Conservation (phyloP, 1,140 invertebrate genomes). For the Geopemphigus sp. region DNA sequence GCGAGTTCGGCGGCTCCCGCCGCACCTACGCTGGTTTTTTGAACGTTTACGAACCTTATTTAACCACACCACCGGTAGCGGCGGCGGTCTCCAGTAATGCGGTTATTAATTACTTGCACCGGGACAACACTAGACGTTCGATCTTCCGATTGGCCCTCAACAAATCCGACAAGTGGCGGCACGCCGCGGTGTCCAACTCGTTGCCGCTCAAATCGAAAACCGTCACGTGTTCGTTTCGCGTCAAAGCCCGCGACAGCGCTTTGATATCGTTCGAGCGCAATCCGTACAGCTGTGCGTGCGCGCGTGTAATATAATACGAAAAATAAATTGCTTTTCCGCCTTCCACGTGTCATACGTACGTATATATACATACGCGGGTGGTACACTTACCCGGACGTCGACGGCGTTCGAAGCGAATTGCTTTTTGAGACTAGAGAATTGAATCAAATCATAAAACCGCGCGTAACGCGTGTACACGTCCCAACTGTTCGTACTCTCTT, state of each 20-base stretch:
- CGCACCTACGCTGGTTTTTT: no score
- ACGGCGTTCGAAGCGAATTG: neutral
- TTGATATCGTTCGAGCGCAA: neutral
- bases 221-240: neutral
- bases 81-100: no score
- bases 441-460: neutral
- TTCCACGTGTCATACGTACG: neutral
- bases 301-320: neutral
- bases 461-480: neutral
- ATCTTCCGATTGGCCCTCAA: neutral
- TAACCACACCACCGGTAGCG: no score
- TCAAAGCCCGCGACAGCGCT: neutral
- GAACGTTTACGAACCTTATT: no score
- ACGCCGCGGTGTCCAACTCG: neutral
- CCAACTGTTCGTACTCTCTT: neutral
- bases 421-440: neutral
- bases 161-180: neutral
- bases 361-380: no score
- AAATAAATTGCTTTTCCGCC: neutral
- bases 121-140: neutral
- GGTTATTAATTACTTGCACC: neutral
- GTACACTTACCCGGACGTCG: neutral
- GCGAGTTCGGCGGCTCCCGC: neutral
- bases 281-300: neutral
- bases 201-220: neutral